A percentile compares a stretch with the other conserved stretches of the same genome.
Conservation (phyloP, 2,797 vertebrate species). For the Atherinosoma microstoma region DNA sequence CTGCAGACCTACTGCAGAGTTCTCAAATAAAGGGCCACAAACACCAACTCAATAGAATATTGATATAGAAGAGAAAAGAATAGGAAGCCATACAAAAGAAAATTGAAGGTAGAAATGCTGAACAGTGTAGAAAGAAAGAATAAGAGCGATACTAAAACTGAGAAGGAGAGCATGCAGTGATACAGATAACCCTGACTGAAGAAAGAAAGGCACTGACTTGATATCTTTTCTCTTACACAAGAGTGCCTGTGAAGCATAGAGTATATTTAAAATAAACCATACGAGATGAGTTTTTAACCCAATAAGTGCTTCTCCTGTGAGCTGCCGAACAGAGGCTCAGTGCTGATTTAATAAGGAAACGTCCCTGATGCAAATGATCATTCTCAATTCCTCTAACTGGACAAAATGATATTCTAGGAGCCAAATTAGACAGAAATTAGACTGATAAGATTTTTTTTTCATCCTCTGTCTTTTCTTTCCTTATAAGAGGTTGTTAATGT, state of each 20-base stretch:
- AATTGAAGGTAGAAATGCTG: slow-evolving; percentile 71
- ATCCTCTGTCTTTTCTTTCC: slow-evolving; percentile 57
- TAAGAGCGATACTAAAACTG: slow-evolving; percentile 40
- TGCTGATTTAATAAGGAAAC: slow-evolving; percentile 90
- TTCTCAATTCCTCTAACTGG: slow-evolving; percentile 89
- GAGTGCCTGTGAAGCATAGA: slow-evolving; percentile 84
- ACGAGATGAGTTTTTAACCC: slow-evolving; percentile 89
- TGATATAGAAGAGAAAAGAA: slow-evolving; percentile 85
- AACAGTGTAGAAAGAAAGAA: slow-evolving; percentile 60
- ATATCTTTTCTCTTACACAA: slow-evolving; percentile 83
- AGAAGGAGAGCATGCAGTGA: slow-evolving; percentile 55
- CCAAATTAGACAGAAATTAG: slow-evolving; percentile 88
- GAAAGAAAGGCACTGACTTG: slow-evolving; percentile 73
- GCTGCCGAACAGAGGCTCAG: slow-evolving; percentile 85
- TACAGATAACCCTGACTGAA: slow-evolving; percentile 66
- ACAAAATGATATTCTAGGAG: slow-evolving; percentile 88
- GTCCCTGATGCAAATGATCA: slow-evolving; percentile 90
- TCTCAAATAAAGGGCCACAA: slow-evolving; percentile 98
- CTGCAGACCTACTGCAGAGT: slow-evolving; percentile 98
- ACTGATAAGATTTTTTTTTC: slow-evolving; percentile 81
- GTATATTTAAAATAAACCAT: slow-evolving; percentile 89
- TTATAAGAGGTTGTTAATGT: slow-evolving; percentile 77
- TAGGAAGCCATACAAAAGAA: slow-evolving; percentile 75
- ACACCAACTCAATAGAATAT: slow-evolving; percentile 97
- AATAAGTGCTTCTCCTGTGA: slow-evolving; percentile 88